Evolutionary conservation across 2,888 invertebrate species (phyloP), one percentile per base, ranked within the genome.

Genomic region (Apoda limacodes): DNA sequence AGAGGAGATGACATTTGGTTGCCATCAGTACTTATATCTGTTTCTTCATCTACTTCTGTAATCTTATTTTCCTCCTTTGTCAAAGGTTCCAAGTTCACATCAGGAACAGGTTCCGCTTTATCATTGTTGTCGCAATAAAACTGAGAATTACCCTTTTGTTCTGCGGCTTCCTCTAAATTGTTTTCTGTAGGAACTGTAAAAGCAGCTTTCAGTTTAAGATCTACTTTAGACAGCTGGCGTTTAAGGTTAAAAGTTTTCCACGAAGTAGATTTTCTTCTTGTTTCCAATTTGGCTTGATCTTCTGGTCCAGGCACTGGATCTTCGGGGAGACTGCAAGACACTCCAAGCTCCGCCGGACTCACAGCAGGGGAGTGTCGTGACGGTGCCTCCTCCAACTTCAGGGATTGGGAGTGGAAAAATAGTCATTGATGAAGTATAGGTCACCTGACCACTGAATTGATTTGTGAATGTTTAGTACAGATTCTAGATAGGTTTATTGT

Each of bases 201-300:
- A 25, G 86, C 87, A 50, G 86, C 87, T 60, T 88, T 88, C 38
- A 88, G 71, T 63, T 88, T 90, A 51, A 88, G 76, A 60, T 90
- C 90, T 45, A 91, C 92, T 69, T 85, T 89, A 40, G 90, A 90
- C 48, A 92, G 83, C 69, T 92, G 91, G 48, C 91, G 86, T 67
- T 92, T 92, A 37, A 92, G 80, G 64, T 88, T 90, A 76, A 91
- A 90, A 37, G 85, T 85, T 67, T 89, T 90, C 89, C 91, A 90
- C 34, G 83, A 67, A 43, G 86, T 83, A 17, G 88, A 88, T 50
- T 87, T 87, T 46, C 88, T 82, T 39, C 88, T 68, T 21, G 65
- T 50, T 52, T 83, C 83, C 38, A 71, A 70, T 46, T 63, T 69
- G 34, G 41, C 40, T 7, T 5, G 17, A 7, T 17, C 17, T 39